phyloP scores from a whole-genome alignment of 35 echinoderm and acorn worm genomes.

The Patiria miniata region DNA sequence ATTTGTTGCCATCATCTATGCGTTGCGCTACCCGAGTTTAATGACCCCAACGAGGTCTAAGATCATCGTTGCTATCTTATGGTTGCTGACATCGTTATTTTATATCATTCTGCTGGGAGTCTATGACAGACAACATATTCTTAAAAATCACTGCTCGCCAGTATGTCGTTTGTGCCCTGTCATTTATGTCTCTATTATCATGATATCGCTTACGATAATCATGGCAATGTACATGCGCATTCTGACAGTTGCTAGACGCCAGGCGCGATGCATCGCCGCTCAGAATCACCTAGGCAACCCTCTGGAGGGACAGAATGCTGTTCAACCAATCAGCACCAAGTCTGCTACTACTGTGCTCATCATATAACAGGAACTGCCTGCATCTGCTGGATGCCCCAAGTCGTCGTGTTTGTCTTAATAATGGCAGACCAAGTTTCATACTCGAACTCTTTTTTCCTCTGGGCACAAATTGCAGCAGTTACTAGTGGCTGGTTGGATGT shows the following conservation, averaged over 20 bases:
- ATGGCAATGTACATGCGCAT: not conserved
- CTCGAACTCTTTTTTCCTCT: too few relatives aligned
- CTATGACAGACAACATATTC: not conserved
- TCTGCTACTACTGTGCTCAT: not conserved
- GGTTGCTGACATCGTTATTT: not conserved
- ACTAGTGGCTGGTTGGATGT: too few relatives aligned
- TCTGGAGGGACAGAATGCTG: not conserved
- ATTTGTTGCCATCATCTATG: conserved; percentile 27
- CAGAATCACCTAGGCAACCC: not conserved
- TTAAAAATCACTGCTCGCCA: too few relatives aligned
- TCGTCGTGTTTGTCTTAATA: too few relatives aligned
- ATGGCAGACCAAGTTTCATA: too few relatives aligned
- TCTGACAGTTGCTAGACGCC: not conserved
- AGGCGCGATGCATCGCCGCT: not conserved
- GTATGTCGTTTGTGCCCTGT: too few relatives aligned
- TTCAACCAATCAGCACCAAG: not conserved
- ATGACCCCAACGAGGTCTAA: conserved; percentile 11
- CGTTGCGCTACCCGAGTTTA: conserved; percentile 19
- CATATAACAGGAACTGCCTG: conserved; percentile 16
- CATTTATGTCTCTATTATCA: not conserved
- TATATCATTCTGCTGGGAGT: not conserved
- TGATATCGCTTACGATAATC: not conserved
- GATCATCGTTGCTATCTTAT: not conserved
- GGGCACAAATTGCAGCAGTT: too few relatives aligned
- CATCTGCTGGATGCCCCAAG: not conserved